phyloP scores from a whole-genome alignment of 2,888 invertebrate species.

The Cephonodes hylas region DNA sequence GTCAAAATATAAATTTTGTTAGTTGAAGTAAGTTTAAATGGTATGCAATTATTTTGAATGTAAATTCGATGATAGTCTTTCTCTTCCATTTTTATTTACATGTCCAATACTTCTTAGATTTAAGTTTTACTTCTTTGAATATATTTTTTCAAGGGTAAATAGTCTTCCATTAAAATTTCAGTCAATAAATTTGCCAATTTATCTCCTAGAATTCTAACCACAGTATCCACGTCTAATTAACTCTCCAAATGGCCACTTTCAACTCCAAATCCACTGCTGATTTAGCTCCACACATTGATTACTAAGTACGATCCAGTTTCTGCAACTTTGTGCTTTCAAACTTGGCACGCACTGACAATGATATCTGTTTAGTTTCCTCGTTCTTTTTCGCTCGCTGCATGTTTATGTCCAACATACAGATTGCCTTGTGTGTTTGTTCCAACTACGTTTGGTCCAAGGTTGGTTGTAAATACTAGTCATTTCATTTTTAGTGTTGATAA shows the following conservation, averaged over 20 bases:
- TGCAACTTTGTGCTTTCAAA: neutral
- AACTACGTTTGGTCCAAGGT: neutral
- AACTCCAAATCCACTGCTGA: neutral
- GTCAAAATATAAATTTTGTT: no score
- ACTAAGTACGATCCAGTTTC: slow-evolving; percentile 8
- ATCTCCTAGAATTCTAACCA: neutral
- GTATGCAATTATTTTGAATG: no score
- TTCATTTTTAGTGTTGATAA: neutral
- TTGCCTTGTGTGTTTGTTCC: neutral
- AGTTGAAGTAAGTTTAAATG: no score
- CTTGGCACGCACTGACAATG: slow-evolving; percentile 2
- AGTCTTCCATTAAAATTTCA: neutral
- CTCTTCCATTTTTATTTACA: no score
- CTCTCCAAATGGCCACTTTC: neutral
- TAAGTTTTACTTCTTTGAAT: no score
- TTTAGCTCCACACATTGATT: neutral
- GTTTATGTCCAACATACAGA: neutral
- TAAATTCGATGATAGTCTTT: no score
- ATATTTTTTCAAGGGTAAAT: neutral
- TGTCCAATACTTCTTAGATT: no score
- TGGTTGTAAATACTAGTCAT: neutral
- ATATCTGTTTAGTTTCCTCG: slow-evolving; percentile 1
- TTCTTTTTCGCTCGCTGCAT: neutral
- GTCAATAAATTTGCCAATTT: neutral
- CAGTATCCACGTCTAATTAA: slow-evolving; percentile 1